These are phyloP conservation scores for Dicrostonyx torquatus DNA, from an alignment of 2,797 vertebrate species.

Conservation along the genomic window DNA sequence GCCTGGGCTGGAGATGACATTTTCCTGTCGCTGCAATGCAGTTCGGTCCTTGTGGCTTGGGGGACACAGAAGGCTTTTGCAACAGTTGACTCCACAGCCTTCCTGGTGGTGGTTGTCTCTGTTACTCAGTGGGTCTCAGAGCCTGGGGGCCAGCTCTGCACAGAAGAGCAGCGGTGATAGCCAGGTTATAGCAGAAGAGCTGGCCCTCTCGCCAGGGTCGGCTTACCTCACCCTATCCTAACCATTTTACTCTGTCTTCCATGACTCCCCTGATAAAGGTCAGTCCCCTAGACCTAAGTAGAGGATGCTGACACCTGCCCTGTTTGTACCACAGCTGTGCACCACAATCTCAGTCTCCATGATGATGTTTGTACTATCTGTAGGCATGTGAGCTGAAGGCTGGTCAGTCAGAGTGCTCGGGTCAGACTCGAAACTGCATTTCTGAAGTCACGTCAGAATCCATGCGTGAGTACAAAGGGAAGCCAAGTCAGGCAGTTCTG, in stretches of 20 bases:
- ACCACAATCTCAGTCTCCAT: not conserved
- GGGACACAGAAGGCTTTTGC: accelerated
- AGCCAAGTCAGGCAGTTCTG: not conserved
- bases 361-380: not conserved
- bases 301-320: not conserved
- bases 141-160: not conserved
- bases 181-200: too few species aligned
- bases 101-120: not conserved
- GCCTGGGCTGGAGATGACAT: accelerated
- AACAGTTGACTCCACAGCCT: not conserved
- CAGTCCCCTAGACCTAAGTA: not conserved
- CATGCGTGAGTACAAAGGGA: not conserved
- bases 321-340: not conserved
- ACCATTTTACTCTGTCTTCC: not conserved
- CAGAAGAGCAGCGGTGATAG: not conserved
- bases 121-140: not conserved
- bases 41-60: not conserved
- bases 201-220: not conserved
- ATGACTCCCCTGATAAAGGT: not conserved
- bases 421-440: too few species aligned
- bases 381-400: not conserved
- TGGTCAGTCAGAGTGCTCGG: not conserved
- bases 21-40: too few species aligned
- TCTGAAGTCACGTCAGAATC: not conserved
- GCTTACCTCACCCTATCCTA: not conserved